Evolutionary conservation across 2,888 invertebrate species (phyloP), one percentile per base, ranked within the genome.

Genomic region (Lepidonotus clava): DNA sequence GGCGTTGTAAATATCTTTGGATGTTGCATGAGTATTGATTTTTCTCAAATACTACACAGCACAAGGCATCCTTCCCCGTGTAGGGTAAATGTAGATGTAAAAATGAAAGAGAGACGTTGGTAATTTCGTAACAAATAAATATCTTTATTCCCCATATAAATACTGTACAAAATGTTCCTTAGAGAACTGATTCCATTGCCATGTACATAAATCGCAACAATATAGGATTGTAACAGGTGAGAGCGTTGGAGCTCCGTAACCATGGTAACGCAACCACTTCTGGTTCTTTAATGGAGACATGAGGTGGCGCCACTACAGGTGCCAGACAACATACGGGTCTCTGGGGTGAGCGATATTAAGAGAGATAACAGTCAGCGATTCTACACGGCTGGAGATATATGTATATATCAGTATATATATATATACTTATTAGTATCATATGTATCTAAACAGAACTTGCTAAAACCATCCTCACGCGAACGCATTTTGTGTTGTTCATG

Each of bases 131-230:
- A 80, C 80, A 80, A 80, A 80, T 80, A 51, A 80, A 80, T 80
- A 80, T 80, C 38, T 80, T 80, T 80, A 80, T 80, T 80, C 80
- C 80, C 80, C 80, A 80, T 80, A 80, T 80, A 80, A 80, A 80
- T 41, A 80, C 80, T 80, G 80, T 80, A 80, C 80, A 80, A 80
- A 80, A 80, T 46, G 51, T 80, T 80, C 80, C 32, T 80, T 21
- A 80, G 24, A 18, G 80, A 80, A 80, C 80, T 41, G 51, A 40
- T 41, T 40, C 24, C 80, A 80, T 80, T 80, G 80, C 80, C 80
- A 41, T 80, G 41, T 80, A 80, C 80, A 80, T 80, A 34, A 80
- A 80, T 80, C 80, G 80, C 80, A 80, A 80, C 80, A 80, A 80
- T 41, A 80, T 14, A 71, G 71, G 71, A 71, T 71, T 71, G 71